Evolutionary conservation across 2,113 vertebrate genomes (phyloP).

Genomic region (Phalacrocorax pelagicus): DNA sequence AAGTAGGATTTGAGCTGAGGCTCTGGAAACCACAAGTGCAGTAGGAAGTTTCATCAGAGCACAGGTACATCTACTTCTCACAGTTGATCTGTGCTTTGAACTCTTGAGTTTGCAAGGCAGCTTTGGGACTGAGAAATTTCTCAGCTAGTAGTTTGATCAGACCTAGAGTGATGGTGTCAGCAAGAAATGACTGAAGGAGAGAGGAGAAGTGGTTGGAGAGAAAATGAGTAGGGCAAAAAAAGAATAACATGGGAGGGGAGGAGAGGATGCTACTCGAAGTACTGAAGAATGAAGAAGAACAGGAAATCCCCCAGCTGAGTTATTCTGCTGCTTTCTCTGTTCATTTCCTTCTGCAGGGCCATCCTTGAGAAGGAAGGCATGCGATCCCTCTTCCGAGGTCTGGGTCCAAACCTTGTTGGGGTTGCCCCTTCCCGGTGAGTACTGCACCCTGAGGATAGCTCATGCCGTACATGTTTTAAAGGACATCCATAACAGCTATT

Average conservation of each 20-base stretch:
- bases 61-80: background rate
- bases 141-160: background rate
- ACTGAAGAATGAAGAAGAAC: background rate
- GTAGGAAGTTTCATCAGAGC: background rate
- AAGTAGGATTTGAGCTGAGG: background rate
- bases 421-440: conserved; percentile 72
- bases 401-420: conserved; percentile 68
- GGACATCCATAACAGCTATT: background rate
- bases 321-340: background rate
- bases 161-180: background rate
- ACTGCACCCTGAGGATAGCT: background rate
- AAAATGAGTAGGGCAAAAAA: background rate
- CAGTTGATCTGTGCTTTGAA: background rate
- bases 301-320: background rate
- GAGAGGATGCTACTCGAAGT: background rate
- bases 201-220: background rate
- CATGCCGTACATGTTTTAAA: background rate
- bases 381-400: conserved; percentile 65
- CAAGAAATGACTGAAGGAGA: background rate
- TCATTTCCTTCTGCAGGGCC: background rate
- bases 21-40: background rate
- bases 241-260: background rate
- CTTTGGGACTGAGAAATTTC: background rate
- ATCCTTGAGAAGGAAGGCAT: conserved; percentile 70
- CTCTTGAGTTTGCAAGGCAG: background rate